phyloP scores from a whole-genome alignment of 2,888 invertebrate genomes.

The Odontomyia ornata region DNA sequence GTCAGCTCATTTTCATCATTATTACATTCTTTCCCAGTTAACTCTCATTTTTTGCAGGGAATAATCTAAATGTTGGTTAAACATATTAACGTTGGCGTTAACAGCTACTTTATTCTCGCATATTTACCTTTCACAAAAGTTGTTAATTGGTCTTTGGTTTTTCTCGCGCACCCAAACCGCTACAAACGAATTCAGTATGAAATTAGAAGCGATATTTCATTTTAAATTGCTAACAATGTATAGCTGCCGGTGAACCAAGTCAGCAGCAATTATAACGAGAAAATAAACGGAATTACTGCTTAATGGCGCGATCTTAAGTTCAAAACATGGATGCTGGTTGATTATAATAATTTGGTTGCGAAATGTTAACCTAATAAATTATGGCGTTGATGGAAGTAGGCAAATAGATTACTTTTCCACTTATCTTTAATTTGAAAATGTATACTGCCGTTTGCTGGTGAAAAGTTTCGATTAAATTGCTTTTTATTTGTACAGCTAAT shows the following conservation, averaged over 20 bases:
- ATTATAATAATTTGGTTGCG: conserved; percentile 12
- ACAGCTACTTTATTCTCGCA: conserved; percentile 17
- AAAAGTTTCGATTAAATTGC: too few relatives aligned
- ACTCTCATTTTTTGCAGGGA: neutral
- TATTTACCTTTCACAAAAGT: conserved; percentile 35
- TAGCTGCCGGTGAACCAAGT: neutral
- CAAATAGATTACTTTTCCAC: too few relatives aligned
- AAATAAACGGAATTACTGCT: conserved; percentile 13
- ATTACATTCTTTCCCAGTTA: too few relatives aligned
- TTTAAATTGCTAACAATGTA: conserved; percentile 12
- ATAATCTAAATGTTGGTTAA: conserved; percentile 32
- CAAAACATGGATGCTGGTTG: neutral
- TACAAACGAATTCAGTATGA: conserved; percentile 2
- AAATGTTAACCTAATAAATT: neutral
- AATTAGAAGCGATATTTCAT: conserved; percentile 32
- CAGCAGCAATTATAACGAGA: conserved; percentile 12
- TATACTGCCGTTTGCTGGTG: too few relatives aligned
- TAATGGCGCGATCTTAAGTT: neutral
- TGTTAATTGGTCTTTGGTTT: conserved; percentile 33
- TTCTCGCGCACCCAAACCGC: neutral
- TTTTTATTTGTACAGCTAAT: too few relatives aligned
- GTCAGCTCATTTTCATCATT: neutral
- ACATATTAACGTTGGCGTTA: conserved; percentile 21
- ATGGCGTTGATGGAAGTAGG: too few relatives aligned
- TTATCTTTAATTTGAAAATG: too few relatives aligned